A percentile compares a stretch with the other conserved stretches of the same genome.
phyloP scores from a whole-genome alignment of 2,113 vertebrate species.

The Xiphophorus maculatus region DNA sequence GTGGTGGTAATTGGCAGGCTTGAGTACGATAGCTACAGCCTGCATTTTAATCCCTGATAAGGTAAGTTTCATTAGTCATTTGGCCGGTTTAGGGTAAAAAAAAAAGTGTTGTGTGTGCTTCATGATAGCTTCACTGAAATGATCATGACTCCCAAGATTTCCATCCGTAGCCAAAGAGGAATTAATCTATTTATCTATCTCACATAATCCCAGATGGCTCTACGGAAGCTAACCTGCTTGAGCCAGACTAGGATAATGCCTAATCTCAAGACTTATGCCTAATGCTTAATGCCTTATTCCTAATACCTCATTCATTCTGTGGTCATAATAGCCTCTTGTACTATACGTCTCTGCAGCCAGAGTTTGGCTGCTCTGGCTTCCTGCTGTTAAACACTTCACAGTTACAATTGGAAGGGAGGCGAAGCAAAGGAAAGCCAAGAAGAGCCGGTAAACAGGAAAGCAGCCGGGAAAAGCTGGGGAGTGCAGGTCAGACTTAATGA shows the following conservation, averaged over 20 bases:
- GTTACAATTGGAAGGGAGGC: slow-evolving; percentile 30
- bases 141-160: slow-evolving; percentile 61
- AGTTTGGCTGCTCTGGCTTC: slow-evolving; percentile 37
- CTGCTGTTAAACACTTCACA: slow-evolving; percentile 58
- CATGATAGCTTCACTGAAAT: slow-evolving; percentile 42
- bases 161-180: slow-evolving; percentile 49
- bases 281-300: slow-evolving; percentile 65
- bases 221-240: slow-evolving; percentile 63
- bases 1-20: slow-evolving; percentile 66
- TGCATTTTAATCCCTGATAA: slow-evolving; percentile 77
- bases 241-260: slow-evolving; percentile 71
- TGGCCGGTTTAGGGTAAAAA: slow-evolving; percentile 66
- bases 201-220: slow-evolving; percentile 66
- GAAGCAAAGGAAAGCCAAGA: slow-evolving; percentile 37
- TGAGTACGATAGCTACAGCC: slow-evolving; percentile 67
- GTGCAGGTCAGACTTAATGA: slow-evolving; percentile 73
- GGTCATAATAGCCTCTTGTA: slow-evolving; percentile 63
- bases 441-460: slow-evolving; percentile 65
- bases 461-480: slow-evolving; percentile 37
- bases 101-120: slow-evolving; percentile 40
- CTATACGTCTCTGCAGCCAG: slow-evolving; percentile 35
- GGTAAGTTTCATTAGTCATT: slow-evolving; percentile 76
- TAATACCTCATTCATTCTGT: slow-evolving; percentile 71
- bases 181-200: slow-evolving; percentile 71
- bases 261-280: slow-evolving; percentile 70